Base-by-base conservation (phyloP, 2,888 invertebrate genomes). In the Mythimna ferrago region DNA sequence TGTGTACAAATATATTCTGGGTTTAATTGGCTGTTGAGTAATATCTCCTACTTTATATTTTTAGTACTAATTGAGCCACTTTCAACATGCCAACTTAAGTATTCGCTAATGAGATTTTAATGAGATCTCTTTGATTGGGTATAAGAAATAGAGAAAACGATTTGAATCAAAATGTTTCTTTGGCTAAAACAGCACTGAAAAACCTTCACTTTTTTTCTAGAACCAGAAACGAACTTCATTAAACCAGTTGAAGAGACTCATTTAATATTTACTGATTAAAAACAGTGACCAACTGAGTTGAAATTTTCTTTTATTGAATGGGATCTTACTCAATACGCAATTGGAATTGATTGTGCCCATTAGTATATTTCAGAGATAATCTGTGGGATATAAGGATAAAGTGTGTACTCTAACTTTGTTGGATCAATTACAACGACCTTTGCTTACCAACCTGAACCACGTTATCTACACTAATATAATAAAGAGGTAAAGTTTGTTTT, bases 301-400 rank as follows among this genome's bases (percentile, higher is more conserved):
- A 76, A 74, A 72, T 77, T 79, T 48, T 78, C 73, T 80, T 78
- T 86, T 66, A 83, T 80, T 85, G 78, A 76, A 84, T 74, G 66
- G 76, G 71, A 84, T 84, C 85, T 87, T 82, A 82, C 78, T 82
- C 76, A 80, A 86, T 80, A 82, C 70, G 80, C 80, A 66, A 74
- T 78, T 60, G 66, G 79, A 86, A 88, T 78, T 86, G 83, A 88
- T 88, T 86, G 80, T 74, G 73, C 58, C 66, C 66, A 79, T 82
- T 86, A 87, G 85, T 82, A 88, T 86, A 82, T 53, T 73, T 68
- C 65, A 74, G 44, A 66, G 85, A 87, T 85, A 76, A 87, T 88
- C 85, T 85, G 87, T 86, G 85, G 78, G 62, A 41, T 85, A 86
- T 86, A 86, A 86, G 81, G 19, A 57, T 84, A 86, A 88, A 89